Evolutionary conservation across 2,113 vertebrate species (phyloP).

Genomic region (Hyperopisus bebe): DNA sequence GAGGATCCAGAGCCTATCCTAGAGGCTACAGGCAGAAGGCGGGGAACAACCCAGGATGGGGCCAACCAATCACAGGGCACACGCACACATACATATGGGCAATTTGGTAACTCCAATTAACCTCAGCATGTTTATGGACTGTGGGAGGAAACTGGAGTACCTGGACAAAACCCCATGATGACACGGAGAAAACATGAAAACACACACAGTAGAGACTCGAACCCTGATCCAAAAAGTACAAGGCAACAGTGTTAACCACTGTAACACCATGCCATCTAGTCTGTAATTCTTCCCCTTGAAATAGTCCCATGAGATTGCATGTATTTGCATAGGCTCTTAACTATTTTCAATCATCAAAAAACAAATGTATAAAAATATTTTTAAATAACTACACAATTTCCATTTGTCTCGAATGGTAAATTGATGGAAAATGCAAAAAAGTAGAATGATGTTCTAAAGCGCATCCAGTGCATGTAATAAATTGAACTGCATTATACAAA

Average conservation of each 20-base stretch:
- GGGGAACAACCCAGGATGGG: neutral
- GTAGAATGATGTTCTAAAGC: neutral
- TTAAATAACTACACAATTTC: neutral
- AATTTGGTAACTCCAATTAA: neutral
- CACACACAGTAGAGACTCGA: too few relatives aligned
- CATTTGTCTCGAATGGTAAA: neutral
- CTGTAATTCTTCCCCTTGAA: neutral
- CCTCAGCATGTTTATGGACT: too few relatives aligned
- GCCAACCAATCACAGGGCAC: neutral
- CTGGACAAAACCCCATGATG: too few relatives aligned
- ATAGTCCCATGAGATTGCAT: neutral
- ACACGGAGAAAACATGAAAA: too few relatives aligned
- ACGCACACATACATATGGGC: neutral
- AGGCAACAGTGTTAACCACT: too few relatives aligned
- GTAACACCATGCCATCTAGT: too few relatives aligned
- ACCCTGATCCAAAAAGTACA: too few relatives aligned
- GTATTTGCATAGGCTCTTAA: neutral
- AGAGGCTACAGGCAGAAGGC: neutral
- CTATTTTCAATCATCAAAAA: neutral
- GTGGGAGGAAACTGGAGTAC: too few relatives aligned
- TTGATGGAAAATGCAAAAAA: neutral
- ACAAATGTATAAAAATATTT: neutral
- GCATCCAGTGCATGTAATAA: neutral
- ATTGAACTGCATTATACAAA: conserved; percentile 7
- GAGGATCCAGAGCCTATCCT: neutral